Percentiles rank a stretch among this genome's conserved stretches.
Evolutionary conservation across 1,140 invertebrate species (phyloP).

Genomic region (Leptonema lineaticorne): DNA sequence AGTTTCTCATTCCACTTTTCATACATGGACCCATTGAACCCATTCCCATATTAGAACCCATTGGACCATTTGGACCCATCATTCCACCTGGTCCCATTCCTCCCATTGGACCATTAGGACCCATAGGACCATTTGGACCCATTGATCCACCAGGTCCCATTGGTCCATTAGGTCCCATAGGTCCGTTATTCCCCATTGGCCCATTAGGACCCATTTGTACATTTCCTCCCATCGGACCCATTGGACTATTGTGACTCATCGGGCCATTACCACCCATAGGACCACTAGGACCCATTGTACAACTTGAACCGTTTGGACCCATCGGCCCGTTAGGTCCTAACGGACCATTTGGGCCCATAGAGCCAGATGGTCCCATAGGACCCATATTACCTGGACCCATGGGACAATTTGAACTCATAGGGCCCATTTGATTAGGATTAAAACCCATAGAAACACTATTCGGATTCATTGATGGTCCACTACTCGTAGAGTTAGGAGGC

Average conservation of each 20-base stretch:
- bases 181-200: constrained; percentile 48
- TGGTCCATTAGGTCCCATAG: constrained; percentile 52
- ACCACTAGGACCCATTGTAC: constrained; percentile 28
- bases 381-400: constrained; percentile 45
- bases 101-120: constrained; percentile 49
- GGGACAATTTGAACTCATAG: constrained; percentile 47
- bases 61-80: constrained; percentile 56
- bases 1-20: constrained; percentile 51
- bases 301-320: constrained; percentile 35
- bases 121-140: constrained; percentile 48
- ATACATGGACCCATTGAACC: constrained; percentile 56
- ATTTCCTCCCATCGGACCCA: constrained; percentile 47
- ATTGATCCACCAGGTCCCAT: constrained; percentile 49
- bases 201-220: constrained; percentile 44
- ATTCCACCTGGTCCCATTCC: constrained; percentile 56
- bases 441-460: constrained; percentile 48
- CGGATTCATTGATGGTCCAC: constrained; percentile 45
- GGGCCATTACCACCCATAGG: constrained; percentile 41
- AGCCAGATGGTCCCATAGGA: constrained; percentile 46
- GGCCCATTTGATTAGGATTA: constrained; percentile 49
- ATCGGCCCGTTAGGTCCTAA: constrained; percentile 35
- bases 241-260: constrained; percentile 46
- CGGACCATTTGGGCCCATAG: constrained; percentile 32
- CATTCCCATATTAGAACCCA: constrained; percentile 54
- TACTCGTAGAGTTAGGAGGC: constrained; percentile 48